phyloP scores from a whole-genome alignment of 2,113 vertebrate genomes.

The Pyrgilauda ruficollis region DNA sequence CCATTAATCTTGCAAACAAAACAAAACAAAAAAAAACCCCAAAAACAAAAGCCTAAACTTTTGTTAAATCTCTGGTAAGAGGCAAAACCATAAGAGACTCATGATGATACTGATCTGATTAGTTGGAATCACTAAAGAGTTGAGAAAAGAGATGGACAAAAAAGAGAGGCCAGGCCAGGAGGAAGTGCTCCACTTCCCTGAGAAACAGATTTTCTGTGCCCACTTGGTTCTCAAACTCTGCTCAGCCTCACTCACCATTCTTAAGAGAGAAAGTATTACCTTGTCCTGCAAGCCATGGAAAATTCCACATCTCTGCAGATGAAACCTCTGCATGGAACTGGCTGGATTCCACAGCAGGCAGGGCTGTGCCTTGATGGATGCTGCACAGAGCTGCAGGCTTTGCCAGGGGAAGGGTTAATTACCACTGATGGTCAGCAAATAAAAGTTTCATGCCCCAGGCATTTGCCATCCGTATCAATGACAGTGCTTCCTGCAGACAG shows the following conservation, averaged over 20 bases:
- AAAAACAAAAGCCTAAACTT: neutral
- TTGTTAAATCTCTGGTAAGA: neutral
- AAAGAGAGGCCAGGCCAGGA: neutral
- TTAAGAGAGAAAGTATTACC: neutral
- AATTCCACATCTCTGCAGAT: neutral
- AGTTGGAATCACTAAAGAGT: neutral
- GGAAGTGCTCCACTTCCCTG: rapidly evolving
- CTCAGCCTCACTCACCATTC: neutral
- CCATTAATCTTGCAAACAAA: neutral
- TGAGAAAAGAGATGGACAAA: neutral
- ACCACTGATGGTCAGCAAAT: neutral
- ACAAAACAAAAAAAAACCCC: neutral
- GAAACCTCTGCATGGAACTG: neutral
- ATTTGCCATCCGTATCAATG: neutral
- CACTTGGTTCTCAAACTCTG: neutral
- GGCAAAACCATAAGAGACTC: neutral
- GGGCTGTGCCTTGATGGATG: neutral
- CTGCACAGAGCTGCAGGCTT: neutral
- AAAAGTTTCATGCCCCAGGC: neutral
- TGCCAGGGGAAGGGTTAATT: neutral
- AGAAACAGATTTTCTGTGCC: neutral
- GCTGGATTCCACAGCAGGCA: rapidly evolving
- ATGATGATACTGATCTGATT: neutral
- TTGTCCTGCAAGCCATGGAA: neutral
- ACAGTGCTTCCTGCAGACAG: neutral